These are phyloP conservation scores for Altica lythri DNA, from an alignment of 2,888 invertebrate species.

Conservation along the genomic window DNA sequence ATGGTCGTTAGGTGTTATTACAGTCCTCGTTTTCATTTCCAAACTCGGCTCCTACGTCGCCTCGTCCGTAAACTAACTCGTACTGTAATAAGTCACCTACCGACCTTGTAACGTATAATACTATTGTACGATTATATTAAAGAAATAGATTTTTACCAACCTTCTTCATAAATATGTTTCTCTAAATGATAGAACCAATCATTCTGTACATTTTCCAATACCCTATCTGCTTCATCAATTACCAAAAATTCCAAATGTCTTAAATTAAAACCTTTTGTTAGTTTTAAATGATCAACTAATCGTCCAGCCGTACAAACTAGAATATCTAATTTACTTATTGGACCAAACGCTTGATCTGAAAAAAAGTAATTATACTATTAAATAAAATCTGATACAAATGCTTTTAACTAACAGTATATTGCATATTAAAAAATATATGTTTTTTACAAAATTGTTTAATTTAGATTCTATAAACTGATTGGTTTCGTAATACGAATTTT, in stretches of 20 bases:
- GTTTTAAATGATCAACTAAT: constrained; percentile 87
- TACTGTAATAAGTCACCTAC: too few relatives aligned
- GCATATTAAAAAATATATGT: too few relatives aligned
- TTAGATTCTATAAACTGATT: too few relatives aligned
- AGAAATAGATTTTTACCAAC: constrained; percentile 34
- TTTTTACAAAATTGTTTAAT: too few relatives aligned
- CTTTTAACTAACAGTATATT: too few relatives aligned
- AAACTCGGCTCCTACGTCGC: too few relatives aligned
- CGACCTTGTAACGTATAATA: too few relatives aligned
- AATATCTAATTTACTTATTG: constrained; percentile 74
- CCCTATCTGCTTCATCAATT: constrained; percentile 96
- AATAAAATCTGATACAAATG: background rate
- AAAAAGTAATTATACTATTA: constrained; percentile 34
- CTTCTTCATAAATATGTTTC: constrained; percentile 61
- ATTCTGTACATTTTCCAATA: constrained; percentile 88
- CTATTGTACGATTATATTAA: too few relatives aligned
- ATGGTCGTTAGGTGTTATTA: too few relatives aligned
- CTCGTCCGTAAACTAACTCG: too few relatives aligned
- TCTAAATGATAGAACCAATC: constrained; percentile 89
- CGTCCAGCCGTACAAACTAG: constrained; percentile 93
- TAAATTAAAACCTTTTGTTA: constrained; percentile 78
- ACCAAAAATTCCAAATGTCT: constrained; percentile 77
- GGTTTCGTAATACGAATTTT: too few relatives aligned
- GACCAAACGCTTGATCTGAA: constrained; percentile 64
- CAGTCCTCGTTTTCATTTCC: too few relatives aligned